Evolutionary conservation across 2,113 vertebrate species (phyloP).

Genomic region (Gnathonemus longibarbis): DNA sequence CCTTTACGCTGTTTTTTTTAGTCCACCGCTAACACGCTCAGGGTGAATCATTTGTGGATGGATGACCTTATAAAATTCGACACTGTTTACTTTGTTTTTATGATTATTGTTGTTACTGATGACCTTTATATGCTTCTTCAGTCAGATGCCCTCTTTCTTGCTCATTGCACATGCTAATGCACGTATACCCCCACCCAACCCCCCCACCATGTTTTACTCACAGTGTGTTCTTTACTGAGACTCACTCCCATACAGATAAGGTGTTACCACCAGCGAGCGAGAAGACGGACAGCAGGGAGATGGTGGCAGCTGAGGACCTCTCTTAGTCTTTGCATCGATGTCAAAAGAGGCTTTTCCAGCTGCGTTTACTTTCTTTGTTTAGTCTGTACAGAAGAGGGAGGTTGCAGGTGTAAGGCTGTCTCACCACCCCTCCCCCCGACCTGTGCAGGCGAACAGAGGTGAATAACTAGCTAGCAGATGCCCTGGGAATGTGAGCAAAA

Average conservation of each 20-base stretch:
- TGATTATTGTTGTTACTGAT: background rate
- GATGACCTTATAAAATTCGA: background rate
- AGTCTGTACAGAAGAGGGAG: background rate
- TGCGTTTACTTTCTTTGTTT: slow-evolving; percentile 2
- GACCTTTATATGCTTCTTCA: background rate
- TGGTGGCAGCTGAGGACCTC: background rate
- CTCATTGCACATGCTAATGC: slow-evolving; percentile 5
- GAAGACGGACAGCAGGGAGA: background rate
- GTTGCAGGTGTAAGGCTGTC: background rate
- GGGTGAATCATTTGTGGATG: background rate
- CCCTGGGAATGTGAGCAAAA: background rate
- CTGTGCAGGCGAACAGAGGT: background rate
- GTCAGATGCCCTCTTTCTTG: background rate
- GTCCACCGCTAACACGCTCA: background rate
- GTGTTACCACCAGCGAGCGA: background rate
- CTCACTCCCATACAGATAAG: background rate
- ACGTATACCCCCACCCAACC: background rate
- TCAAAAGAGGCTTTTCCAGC: background rate
- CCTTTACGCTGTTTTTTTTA: background rate
- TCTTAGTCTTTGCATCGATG: background rate
- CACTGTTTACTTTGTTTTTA: slow-evolving; percentile 9
- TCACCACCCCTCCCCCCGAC: background rate
- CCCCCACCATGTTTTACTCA: background rate
- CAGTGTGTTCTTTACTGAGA: background rate
- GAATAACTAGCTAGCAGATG: background rate